phyloP scores from a whole-genome alignment of 2,113 vertebrate genomes.

The Chaetodon auriga region DNA sequence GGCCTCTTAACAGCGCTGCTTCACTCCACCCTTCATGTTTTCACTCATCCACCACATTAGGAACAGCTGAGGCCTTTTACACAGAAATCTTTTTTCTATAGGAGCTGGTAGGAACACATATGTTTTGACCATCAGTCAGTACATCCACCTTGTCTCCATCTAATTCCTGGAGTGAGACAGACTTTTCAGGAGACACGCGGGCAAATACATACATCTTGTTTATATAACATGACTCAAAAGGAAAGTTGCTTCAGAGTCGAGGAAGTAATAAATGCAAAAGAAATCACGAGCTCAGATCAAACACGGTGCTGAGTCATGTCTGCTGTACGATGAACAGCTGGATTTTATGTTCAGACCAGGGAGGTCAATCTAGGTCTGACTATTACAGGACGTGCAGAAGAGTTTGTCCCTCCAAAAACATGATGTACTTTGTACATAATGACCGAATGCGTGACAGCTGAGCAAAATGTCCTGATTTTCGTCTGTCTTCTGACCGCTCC shows the following conservation, averaged over 20 bases:
- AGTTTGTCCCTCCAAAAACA: slow-evolving; percentile 7
- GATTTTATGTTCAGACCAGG: slow-evolving; percentile 20
- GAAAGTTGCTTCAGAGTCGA: background rate
- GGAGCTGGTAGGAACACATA: background rate
- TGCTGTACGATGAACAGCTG: slow-evolving; percentile 30
- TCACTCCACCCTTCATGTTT: too few relatives aligned
- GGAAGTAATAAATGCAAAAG: background rate
- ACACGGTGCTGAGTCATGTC: slow-evolving; percentile 12
- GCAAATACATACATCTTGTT: background rate
- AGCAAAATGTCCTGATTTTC: slow-evolving; percentile 31
- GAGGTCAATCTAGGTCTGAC: slow-evolving; percentile 7
- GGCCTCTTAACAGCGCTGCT: background rate
- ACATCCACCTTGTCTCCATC: too few relatives aligned
- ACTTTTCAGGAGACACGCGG: background rate
- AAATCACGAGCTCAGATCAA: background rate
- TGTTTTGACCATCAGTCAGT: too few relatives aligned
- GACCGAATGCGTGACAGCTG: background rate
- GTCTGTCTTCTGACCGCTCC: background rate
- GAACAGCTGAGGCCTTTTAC: too few relatives aligned
- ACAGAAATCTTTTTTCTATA: too few relatives aligned
- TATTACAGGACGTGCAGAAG: slow-evolving; percentile 1
- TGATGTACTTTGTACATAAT: background rate
- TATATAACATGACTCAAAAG: background rate
- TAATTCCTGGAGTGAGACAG: too few relatives aligned
- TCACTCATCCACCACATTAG: too few relatives aligned